phyloP scores from a whole-genome alignment of 2,888 invertebrate species.

The Chalcis sispes region DNA sequence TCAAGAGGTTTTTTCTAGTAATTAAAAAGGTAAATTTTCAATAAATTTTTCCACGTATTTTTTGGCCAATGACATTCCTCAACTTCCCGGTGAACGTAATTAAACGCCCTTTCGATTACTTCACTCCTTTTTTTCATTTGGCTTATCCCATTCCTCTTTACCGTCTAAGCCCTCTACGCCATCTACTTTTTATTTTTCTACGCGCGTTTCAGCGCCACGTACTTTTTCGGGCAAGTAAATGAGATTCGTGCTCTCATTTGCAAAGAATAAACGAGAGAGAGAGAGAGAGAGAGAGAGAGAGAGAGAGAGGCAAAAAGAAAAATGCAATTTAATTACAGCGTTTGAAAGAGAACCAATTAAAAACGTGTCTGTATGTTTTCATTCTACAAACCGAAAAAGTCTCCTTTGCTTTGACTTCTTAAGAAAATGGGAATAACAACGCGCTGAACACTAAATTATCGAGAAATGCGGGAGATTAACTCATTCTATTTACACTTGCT shows the following conservation, averaged over 20 bases:
- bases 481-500: constrained; percentile 26
- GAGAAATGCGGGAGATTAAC: constrained; percentile 22
- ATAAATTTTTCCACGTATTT: neutral
- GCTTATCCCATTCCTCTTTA: constrained; percentile 13
- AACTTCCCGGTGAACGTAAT: constrained; percentile 34
- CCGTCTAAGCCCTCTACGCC: too few species aligned
- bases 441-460: constrained; percentile 11
- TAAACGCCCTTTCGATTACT: constrained; percentile 55
- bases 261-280: neutral
- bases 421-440: too few species aligned
- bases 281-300: constrained; percentile 1
- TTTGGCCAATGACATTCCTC: constrained; percentile 16
- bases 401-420: neutral
- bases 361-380: constrained; percentile 37
- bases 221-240: constrained; percentile 39
- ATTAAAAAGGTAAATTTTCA: constrained; percentile 30
- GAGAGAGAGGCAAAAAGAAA: neutral
- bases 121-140: constrained; percentile 36
- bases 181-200: constrained; percentile 2
- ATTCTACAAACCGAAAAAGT: constrained; percentile 1
- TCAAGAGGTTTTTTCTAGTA: neutral
- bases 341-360: constrained; percentile 46
- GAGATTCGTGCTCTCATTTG: constrained; percentile 35
- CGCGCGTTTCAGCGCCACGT: constrained; percentile 10
- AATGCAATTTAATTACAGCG: constrained; percentile 49